Conservation (phyloP, 2,888 invertebrate species). For the Tetrapedia diversipes region DNA sequence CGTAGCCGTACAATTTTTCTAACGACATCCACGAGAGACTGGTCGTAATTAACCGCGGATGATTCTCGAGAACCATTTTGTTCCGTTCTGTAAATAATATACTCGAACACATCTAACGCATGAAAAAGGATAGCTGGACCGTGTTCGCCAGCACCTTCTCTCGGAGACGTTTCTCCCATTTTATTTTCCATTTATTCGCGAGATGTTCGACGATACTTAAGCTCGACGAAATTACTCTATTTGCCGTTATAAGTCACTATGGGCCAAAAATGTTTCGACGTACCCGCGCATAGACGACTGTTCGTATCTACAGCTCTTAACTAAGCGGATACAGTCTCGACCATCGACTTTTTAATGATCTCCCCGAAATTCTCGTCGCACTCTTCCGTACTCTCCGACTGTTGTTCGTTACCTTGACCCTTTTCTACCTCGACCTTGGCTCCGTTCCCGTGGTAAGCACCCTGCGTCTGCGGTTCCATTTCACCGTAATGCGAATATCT, state of each 20-base stretch:
- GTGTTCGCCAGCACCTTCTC: constrained; percentile 22
- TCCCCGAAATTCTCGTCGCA: constrained; percentile 93
- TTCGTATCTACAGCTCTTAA: constrained; percentile 39
- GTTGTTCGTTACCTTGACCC: constrained; percentile 52
- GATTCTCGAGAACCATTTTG: constrained; percentile 42
- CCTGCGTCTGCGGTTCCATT: constrained; percentile 71
- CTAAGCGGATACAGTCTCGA: constrained; percentile 94
- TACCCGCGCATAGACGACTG: constrained; percentile 20
- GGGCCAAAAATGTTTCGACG: constrained; percentile 29
- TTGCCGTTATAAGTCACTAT: constrained; percentile 29
- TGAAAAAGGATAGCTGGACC: constrained; percentile 31
- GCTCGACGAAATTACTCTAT: constrained; percentile 33
- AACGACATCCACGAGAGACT: constrained; percentile 56
- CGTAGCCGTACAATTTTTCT: constrained; percentile 59
- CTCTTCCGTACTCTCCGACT: constrained; percentile 73
- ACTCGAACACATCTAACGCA: constrained; percentile 53
- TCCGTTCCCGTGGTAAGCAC: constrained; percentile 66
- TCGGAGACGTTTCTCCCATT: neutral
- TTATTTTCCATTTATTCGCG: neutral
- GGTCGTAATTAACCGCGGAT: constrained; percentile 46
- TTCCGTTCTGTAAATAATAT: constrained; percentile 54
- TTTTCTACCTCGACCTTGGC: constrained; percentile 62
- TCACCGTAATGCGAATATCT: constrained; percentile 84
- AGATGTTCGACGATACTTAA: constrained; percentile 18
- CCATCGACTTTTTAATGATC: constrained; percentile 96